Evolutionary conservation across 1,140 invertebrate genomes (phyloP), one percentile per base, ranked within the genome.

Genomic region (Leptopilina boulardi): DNA sequence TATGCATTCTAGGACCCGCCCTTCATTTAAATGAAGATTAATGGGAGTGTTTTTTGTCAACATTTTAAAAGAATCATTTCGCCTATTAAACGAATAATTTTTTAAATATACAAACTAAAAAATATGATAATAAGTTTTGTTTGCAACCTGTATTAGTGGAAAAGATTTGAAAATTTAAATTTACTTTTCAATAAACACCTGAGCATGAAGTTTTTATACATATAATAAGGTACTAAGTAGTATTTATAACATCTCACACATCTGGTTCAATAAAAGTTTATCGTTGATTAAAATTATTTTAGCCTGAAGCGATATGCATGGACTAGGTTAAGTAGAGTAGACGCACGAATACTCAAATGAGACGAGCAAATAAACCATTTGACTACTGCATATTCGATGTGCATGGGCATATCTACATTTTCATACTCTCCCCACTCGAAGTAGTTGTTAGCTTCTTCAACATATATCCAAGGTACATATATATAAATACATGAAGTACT

Each of bases 291-390:
- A n/a, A 30, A 66, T 26, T 26, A 66, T 66, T 66, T 30, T n/a
- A 66, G 59, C 23, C 15, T 3, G 3, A 34, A 23, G 59, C n/a
- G 26, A 15, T 30, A 13, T n/a, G n/a, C 59, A 34, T 66, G 59
- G 26, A 66, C 59, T 23, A 15, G 23, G 47, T 51, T 51, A 51
- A 51, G 47, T 51, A 51, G 47, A 66, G 59, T 30, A 66, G 59
- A 66, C 59, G n/a, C n/a, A 66, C 59, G 59, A 66, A 66, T 66
- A 30, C 23, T n/a, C 59, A 30, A 66, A 6, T 66, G 59, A 66
- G 59, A 30, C 15, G 59, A 66, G 59, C 26, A 30, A 66, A 66
- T 23, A 15, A 66, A 66, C 59, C 26, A 66, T 30, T n/a, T 30
- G 26, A 66, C 59, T 30, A 66, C 59, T 34, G 59, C 59, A 66